A percentile compares a stretch with the other conserved stretches of the same genome.
Conservation (phyloP, 1,140 invertebrate genomes). For the Magallana angulata region DNA sequence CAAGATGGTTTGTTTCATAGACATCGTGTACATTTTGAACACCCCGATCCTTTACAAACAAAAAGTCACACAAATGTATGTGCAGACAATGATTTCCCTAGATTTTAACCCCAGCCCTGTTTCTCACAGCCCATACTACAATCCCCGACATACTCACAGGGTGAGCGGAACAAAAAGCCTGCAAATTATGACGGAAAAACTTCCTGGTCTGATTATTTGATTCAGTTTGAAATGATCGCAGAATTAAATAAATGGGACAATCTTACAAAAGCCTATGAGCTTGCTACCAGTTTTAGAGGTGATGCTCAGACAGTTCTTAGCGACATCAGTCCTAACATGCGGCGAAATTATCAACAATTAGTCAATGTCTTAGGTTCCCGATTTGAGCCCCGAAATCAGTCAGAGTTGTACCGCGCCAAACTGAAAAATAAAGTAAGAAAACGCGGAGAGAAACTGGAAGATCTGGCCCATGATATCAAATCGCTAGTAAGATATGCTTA, state of each 20-base stretch:
- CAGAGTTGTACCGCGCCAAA: slow-evolving; percentile 37
- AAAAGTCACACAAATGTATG: too few species aligned
- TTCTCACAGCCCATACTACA: too few species aligned
- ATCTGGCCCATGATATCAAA: slow-evolving; percentile 55
- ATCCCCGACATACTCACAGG: too few species aligned
- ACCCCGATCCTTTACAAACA: too few species aligned
- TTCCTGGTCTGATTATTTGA: too few species aligned
- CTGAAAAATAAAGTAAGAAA: slow-evolving; percentile 39
- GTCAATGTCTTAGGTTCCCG: neutral
- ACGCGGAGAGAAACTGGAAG: slow-evolving; percentile 41
- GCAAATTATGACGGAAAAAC: too few species aligned
- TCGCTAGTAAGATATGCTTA: slow-evolving; percentile 41
- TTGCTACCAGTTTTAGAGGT: neutral
- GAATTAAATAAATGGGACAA: neutral
- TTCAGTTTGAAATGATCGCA: too few species aligned
- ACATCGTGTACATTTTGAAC: neutral
- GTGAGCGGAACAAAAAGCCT: too few species aligned
- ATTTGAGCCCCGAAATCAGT: slow-evolving; percentile 1
- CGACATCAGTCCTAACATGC: slow-evolving; percentile 4
- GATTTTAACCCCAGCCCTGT: too few species aligned
- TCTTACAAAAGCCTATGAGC: neutral
- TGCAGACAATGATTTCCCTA: too few species aligned
- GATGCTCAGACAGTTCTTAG: neutral
- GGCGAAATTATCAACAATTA: neutral
- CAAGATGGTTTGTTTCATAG: neutral